These are phyloP conservation scores for Colletes latitarsis DNA, from an alignment of 1,140 invertebrate genomes.

Conservation along the genomic window DNA sequence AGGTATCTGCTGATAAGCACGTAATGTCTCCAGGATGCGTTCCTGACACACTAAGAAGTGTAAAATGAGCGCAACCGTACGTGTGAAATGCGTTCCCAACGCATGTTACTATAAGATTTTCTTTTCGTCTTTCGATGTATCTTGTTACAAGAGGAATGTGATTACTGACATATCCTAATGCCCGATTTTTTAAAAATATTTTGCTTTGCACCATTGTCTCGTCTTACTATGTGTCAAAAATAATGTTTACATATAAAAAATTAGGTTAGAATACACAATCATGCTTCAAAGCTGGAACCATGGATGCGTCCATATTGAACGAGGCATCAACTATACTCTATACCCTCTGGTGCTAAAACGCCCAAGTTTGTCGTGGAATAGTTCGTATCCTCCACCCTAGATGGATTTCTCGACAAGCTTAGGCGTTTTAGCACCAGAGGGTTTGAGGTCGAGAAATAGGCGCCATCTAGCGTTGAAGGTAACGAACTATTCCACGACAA, in stretches of 20 bases:
- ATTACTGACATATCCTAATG: conserved; percentile 96
- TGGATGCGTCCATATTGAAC: conserved; percentile 11
- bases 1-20: conserved; percentile 89
- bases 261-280: conserved; percentile 42
- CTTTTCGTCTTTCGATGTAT: conserved; percentile 92
- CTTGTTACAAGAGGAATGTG: conserved; percentile 92
- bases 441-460: no score
- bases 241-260: not conserved
- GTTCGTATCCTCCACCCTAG: no score
- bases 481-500: no score
- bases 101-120: conserved; percentile 94
- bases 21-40: conserved; percentile 91
- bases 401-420: no score
- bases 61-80: conserved; percentile 92
- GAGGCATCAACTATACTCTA: not conserved
- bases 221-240: not conserved
- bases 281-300: not conserved
- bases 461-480: no score
- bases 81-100: conserved; percentile 96
- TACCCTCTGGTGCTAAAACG: no score
- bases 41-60: conserved; percentile 91
- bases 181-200: conserved; percentile 91
- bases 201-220: conserved; percentile 82
- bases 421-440: no score
- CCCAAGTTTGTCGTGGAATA: no score